phyloP scores from a whole-genome alignment of 2,113 vertebrate genomes.

The Pholis gunnellus region DNA sequence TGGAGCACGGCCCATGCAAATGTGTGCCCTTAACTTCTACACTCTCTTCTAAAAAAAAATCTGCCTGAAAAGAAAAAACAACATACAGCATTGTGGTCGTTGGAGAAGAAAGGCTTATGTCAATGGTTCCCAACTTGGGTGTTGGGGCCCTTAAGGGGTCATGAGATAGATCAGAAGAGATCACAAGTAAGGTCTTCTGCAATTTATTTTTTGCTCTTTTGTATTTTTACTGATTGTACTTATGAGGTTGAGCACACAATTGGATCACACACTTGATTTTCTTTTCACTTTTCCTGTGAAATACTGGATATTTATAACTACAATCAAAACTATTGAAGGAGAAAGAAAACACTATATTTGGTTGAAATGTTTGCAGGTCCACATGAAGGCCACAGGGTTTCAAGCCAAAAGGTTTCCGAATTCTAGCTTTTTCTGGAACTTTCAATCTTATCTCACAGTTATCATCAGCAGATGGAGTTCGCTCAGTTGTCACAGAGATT shows the following conservation, averaged over 20 bases:
- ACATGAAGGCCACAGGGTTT: neutral
- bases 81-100: neutral
- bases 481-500: neutral
- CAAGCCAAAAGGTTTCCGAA: neutral
- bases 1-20: neutral
- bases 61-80: neutral
- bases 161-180: neutral
- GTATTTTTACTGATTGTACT: neutral
- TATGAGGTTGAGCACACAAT: neutral
- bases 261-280: neutral
- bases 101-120: neutral
- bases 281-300: neutral
- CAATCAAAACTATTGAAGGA: neutral
- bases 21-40: neutral
- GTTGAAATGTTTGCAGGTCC: neutral
- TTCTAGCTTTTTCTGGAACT: neutral
- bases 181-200: neutral
- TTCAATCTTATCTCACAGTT: neutral
- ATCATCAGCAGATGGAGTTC: neutral
- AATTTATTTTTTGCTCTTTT: neutral
- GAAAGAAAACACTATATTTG: constrained; percentile 16
- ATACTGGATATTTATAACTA: neutral
- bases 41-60: neutral
- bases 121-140: neutral
- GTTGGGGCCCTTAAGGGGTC: neutral